Evolutionary conservation across 1,140 invertebrate species (phyloP).

Genomic region (Lucilia sericata): DNA sequence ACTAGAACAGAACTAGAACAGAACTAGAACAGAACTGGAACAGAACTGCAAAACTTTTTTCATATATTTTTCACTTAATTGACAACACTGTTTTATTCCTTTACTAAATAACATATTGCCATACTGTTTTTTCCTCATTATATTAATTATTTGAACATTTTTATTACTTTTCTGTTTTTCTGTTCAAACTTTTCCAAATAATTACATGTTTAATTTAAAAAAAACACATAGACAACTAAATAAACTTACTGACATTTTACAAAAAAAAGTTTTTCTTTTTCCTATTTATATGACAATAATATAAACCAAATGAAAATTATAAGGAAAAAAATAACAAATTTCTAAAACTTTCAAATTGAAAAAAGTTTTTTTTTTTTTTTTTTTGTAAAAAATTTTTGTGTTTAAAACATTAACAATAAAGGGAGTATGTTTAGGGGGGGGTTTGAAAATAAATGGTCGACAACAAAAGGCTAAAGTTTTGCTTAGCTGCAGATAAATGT

Average conservation of each 20-base stretch:
- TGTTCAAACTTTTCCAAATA: too few relatives aligned
- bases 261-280: background rate
- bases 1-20: too few relatives aligned
- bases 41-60: too few relatives aligned
- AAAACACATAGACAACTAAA: too few relatives aligned
- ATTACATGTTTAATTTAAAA: too few relatives aligned
- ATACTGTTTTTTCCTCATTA: too few relatives aligned
- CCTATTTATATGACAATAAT: slow-evolving; percentile 21
- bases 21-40: too few relatives aligned
- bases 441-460: background rate
- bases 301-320: slow-evolving; percentile 35
- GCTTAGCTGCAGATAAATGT: slow-evolving; percentile 21
- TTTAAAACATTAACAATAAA: background rate
- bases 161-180: too few relatives aligned
- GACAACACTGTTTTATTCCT: too few relatives aligned
- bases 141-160: too few relatives aligned
- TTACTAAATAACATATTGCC: too few relatives aligned
- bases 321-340: background rate
- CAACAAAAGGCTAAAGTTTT: slow-evolving; percentile 16
- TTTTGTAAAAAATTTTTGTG: background rate
- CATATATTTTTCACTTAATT: too few relatives aligned
- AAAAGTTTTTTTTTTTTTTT: slow-evolving; percentile 1
- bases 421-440: background rate
- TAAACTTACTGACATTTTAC: background rate
- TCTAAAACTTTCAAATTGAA: background rate